These are phyloP conservation scores for Zele albiditarsus DNA, from an alignment of 2,888 invertebrate species.

Conservation along the genomic window DNA sequence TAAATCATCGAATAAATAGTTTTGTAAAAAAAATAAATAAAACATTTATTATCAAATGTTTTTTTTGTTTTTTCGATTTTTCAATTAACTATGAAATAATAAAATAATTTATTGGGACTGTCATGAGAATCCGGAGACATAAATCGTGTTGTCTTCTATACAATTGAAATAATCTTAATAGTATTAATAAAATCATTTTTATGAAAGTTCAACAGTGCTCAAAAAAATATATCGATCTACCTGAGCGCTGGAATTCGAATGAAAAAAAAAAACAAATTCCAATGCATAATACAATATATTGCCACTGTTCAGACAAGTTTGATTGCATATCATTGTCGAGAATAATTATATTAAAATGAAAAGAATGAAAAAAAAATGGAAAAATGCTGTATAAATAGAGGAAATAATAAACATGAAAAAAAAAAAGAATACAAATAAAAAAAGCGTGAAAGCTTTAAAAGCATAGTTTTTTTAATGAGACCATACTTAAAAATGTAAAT, in stretches of 20 bases:
- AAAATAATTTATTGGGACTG: too few species aligned
- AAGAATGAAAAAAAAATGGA: background rate
- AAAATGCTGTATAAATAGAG: background rate
- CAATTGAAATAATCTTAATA: too few species aligned
- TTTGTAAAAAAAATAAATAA: background rate
- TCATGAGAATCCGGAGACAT: too few species aligned
- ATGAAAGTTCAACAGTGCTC: too few species aligned
- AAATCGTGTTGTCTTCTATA: too few species aligned
- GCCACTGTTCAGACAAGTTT: background rate
- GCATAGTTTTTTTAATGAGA: constrained; percentile 17
- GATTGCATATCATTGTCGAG: background rate
- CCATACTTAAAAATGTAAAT: background rate
- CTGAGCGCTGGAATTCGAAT: too few species aligned
- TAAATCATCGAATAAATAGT: background rate
- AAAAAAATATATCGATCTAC: too few species aligned
- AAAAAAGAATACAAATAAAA: background rate
- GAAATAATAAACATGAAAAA: constrained; percentile 1
- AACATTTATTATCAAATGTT: background rate
- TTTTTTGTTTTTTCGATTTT: background rate
- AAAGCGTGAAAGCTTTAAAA: background rate
- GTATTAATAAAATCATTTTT: too few species aligned
- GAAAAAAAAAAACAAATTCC: background rate
- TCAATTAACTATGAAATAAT: too few species aligned
- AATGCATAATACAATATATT: background rate
- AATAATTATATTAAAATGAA: background rate